Base-by-base conservation (phyloP, 2,113 vertebrate genomes). In the Chamaea fasciata region DNA sequence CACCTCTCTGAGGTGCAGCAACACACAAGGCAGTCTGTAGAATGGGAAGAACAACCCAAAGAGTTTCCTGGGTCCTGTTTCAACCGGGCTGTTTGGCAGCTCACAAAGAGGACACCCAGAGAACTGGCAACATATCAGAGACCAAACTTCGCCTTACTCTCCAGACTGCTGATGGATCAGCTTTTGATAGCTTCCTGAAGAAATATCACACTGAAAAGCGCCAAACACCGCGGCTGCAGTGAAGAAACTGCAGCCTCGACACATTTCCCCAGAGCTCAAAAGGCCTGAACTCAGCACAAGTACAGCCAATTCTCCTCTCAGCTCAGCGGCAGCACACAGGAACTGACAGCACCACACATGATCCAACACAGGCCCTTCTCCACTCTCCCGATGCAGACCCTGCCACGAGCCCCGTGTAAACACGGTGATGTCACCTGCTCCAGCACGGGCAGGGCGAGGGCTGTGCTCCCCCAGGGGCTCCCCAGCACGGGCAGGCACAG, bases 281-380 rank as follows among this genome's bases (percentile, higher is more conserved):
- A 98, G 94, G 92, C 96, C 98, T 98, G 98, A 98, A 98, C 98
- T 99, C 98, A 99, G 98, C 99, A 99, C 79, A 96, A 97, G 97
- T 39, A 19, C 82, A 87, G 97, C 96, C 98, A 96, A 93, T 77
- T 96, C 62, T 55, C 93, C 89, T 91, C 95, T 81, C 80, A 52
- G 91, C 97, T 65, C 90, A 64, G 76, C 57, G 10, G 62, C 75
- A 52, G 88, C 86, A 52, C 87, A 65, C 39, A 55, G 87, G 96
- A 95, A 94, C 97, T 97, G 96, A 93, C 94, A 69, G 93, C 89
- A 57, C 33, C 81, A 53, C 94, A 96, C 94, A 96, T 93, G 97
- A 98, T 97, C 95, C 96, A 90, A 95, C 83, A 93, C 73, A 75
- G 97, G 94, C 85, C 83, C 96, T 78, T 94, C 96, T 87, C 85